Conservation (phyloP, 2,113 vertebrate species). For the Ascaphus truei region DNA sequence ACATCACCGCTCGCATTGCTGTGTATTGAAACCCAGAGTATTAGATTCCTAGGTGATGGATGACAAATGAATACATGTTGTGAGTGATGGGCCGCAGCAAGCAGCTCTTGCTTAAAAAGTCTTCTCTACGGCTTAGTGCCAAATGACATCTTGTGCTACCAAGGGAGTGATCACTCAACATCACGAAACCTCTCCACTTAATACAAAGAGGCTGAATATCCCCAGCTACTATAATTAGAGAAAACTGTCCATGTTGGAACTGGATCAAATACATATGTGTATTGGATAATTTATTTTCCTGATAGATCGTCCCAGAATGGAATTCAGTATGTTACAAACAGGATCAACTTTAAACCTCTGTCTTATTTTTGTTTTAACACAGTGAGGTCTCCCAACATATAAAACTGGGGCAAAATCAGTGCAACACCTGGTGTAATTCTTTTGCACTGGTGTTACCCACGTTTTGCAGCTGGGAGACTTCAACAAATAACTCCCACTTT, state of each 20-base stretch:
- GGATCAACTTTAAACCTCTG: neutral
- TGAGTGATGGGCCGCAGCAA: constrained; percentile 1
- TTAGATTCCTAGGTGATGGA: constrained; percentile 27
- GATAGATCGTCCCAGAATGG: neutral
- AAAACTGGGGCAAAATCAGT: too few relatives aligned
- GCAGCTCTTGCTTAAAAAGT: neutral
- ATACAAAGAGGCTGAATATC: neutral
- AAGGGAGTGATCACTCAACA: constrained; percentile 18
- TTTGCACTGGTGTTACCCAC: too few relatives aligned
- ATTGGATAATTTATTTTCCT: neutral
- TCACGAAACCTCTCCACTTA: neutral
- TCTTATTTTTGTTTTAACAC: too few relatives aligned
- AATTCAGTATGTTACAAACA: neutral
- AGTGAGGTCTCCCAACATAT: too few relatives aligned
- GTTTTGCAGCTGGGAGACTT: too few relatives aligned
- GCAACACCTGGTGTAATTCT: too few relatives aligned
- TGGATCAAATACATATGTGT: constrained; percentile 20
- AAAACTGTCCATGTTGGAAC: constrained; percentile 7
- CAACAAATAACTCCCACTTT: too few relatives aligned
- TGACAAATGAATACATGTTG: constrained; percentile 4
- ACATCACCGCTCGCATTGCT: neutral
- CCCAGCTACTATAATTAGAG: constrained; percentile 5
- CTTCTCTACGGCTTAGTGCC: neutral
- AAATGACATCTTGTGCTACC: constrained; percentile 9
- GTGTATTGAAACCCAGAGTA: neutral